A percentile compares a stretch with the other conserved stretches of the same genome.
These are phyloP conservation scores for Gambelia wislizenii DNA, from an alignment of 2,797 vertebrate species.

Conservation along the genomic window DNA sequence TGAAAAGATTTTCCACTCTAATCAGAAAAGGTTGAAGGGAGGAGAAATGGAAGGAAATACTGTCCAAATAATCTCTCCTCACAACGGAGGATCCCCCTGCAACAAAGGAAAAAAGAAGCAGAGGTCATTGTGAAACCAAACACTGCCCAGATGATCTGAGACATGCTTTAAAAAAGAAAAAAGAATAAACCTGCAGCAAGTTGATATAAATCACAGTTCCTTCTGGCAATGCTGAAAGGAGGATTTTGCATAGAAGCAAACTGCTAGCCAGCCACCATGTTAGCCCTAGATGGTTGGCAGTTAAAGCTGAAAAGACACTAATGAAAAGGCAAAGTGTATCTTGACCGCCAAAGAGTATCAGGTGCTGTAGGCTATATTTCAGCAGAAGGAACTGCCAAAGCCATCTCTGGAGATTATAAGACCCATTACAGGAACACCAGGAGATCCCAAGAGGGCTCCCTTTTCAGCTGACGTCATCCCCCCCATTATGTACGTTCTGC, in stretches of 20 bases:
- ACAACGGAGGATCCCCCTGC: background rate
- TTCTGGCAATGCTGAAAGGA: background rate
- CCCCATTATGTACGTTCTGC: too few relatives aligned
- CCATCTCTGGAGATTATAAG: too few relatives aligned
- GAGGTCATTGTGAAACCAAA: background rate
- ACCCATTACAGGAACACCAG: too few relatives aligned
- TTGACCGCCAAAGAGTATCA: background rate
- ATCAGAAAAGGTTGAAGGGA: background rate
- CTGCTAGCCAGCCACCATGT: background rate
- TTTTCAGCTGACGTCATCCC: too few relatives aligned
- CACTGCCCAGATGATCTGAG: background rate
- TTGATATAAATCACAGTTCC: background rate
- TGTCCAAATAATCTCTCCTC: background rate
- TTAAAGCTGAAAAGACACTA: background rate
- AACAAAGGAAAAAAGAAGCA: background rate
- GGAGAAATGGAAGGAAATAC: background rate
- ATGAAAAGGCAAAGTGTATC: background rate
- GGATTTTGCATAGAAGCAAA: slow-evolving; percentile 7
- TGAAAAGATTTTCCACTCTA: slow-evolving; percentile 3
- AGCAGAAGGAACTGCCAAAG: too few relatives aligned
- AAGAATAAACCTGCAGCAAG: background rate
- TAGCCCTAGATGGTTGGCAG: too few relatives aligned
- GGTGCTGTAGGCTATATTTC: too few relatives aligned
- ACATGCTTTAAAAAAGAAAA: background rate
- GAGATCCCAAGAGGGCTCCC: too few relatives aligned